These are phyloP conservation scores for Drosophila kikkawai DNA, from an alignment of 1,140 invertebrate species.

Conservation along the genomic window DNA sequence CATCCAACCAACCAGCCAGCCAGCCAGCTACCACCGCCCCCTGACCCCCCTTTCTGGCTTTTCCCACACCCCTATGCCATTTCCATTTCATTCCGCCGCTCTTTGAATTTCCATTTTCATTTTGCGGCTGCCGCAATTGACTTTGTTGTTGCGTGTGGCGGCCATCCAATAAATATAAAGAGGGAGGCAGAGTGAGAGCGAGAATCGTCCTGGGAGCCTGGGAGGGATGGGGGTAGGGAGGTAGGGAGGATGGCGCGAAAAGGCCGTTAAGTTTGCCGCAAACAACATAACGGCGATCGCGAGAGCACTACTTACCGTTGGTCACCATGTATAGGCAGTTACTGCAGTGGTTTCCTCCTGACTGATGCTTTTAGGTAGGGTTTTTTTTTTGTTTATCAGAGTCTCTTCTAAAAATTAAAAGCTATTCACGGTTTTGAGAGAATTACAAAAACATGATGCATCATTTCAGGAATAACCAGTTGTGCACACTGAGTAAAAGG, in stretches of 20 bases:
- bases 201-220: neutral
- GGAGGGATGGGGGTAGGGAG: neutral
- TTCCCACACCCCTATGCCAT: conserved; percentile 32
- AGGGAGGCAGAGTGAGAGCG: conserved; percentile 1
- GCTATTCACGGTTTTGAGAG: neutral
- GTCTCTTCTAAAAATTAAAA: neutral
- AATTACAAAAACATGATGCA: neutral
- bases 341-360: conserved; percentile 2
- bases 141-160: conserved; percentile 68
- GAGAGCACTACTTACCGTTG: conserved; percentile 1
- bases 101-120: conserved; percentile 68
- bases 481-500: neutral
- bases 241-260: conserved; percentile 1
- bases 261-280: conserved; percentile 28
- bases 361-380: neutral
- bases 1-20: neutral
- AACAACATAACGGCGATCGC: conserved; percentile 34
- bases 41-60: neutral
- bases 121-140: conserved; percentile 74
- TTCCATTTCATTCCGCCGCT: conserved; percentile 54
- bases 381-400: neutral
- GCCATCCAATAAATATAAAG: conserved; percentile 40
- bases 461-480: conserved; percentile 9
- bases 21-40: neutral
- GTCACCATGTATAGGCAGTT: neutral